A percentile compares a stretch with the other conserved stretches of the same genome.
phyloP scores from a whole-genome alignment of 2,888 invertebrate genomes.

The Chloroclystis v-ata region DNA sequence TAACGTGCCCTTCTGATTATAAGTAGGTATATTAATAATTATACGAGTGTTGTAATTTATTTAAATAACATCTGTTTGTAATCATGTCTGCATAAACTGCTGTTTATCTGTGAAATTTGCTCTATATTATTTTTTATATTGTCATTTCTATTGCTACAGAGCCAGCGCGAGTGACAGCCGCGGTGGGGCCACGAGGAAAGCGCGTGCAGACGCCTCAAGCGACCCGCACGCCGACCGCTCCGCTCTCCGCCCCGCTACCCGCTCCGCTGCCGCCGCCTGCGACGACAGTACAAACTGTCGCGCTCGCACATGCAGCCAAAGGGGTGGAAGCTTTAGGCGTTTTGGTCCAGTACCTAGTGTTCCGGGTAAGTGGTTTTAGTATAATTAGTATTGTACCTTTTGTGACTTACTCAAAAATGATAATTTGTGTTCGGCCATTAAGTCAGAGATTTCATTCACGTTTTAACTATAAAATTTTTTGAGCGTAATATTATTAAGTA shows the following conservation, averaged over 20 bases:
- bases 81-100: no score
- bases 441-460: no score
- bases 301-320: slow-evolving; percentile 77
- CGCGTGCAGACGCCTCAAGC: slow-evolving; percentile 65
- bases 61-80: no score
- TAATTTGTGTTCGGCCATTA: no score
- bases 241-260: slow-evolving; percentile 32
- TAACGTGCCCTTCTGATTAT: background rate
- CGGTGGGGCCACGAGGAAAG: slow-evolving; percentile 66
- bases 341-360: slow-evolving; percentile 90
- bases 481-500: no score
- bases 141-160: slow-evolving; percentile 42
- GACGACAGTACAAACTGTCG: slow-evolving; percentile 53
- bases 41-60: no score
- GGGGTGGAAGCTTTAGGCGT: slow-evolving; percentile 90
- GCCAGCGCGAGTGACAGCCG: slow-evolving; percentile 63
- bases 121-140: no score
- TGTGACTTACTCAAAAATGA: no score
- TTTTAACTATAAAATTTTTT: no score
- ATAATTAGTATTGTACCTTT: no score
- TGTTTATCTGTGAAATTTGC: no score
- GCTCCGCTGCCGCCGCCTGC: slow-evolving; percentile 31
- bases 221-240: slow-evolving; percentile 48
- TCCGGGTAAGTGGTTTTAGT: slow-evolving; percentile 77
- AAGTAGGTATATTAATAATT: background rate